These are phyloP conservation scores for Cydia fagiglandana DNA, from an alignment of 1,140 invertebrate genomes.

Conservation along the genomic window DNA sequence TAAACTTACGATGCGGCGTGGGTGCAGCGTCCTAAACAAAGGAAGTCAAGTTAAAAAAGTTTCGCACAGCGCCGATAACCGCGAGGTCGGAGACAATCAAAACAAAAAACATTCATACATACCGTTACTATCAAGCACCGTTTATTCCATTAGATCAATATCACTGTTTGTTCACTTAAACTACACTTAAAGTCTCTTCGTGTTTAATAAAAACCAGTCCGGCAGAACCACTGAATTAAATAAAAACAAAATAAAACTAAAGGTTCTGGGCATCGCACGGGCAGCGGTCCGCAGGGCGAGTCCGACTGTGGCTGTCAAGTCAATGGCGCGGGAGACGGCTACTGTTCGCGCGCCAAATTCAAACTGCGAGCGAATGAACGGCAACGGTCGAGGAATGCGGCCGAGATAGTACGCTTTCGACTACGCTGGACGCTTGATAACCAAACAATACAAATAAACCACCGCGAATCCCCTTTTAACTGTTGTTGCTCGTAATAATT, in stretches of 20 bases:
- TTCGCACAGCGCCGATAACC: constrained; percentile 67
- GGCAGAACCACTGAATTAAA: constrained; percentile 51
- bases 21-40: constrained; percentile 73
- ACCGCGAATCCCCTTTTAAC: constrained; percentile 22
- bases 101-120: constrained; percentile 57
- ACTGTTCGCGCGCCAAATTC: constrained; percentile 70
- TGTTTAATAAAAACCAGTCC: constrained; percentile 24
- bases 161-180: constrained; percentile 14
- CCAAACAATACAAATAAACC: constrained; percentile 30
- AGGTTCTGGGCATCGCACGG: constrained; percentile 17
- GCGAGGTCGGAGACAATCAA: constrained; percentile 60
- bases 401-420: constrained; percentile 31
- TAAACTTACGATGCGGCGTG: constrained; percentile 58
- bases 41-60: constrained; percentile 67
- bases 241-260: constrained; percentile 63
- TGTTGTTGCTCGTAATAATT: constrained; percentile 19
- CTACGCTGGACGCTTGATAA: constrained; percentile 24
- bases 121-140: constrained; percentile 40
- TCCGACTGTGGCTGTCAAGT: constrained; percentile 24
- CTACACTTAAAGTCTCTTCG: constrained; percentile 20
- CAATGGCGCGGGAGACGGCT: constrained; percentile 45
- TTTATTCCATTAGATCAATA: constrained; percentile 26
- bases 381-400: constrained; percentile 23
- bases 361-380: constrained; percentile 49
- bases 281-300: constrained; percentile 19